These are phyloP conservation scores for Agrotis ipsilon DNA, from an alignment of 2,888 invertebrate genomes.

Conservation along the genomic window DNA sequence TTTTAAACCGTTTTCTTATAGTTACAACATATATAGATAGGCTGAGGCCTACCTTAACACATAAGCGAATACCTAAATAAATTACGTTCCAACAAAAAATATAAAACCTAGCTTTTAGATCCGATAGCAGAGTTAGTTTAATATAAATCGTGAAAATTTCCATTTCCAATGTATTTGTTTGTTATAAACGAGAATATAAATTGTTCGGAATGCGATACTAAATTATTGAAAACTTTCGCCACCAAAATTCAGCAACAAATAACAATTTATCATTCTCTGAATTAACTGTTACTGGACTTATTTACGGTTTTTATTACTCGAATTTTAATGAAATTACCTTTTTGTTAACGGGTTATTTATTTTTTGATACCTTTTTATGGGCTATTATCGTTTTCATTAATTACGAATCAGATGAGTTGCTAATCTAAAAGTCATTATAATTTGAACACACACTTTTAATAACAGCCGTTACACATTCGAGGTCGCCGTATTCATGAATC, in stretches of 20 bases:
- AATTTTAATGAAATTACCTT: constrained; percentile 50
- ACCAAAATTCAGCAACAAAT: constrained; percentile 53
- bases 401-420: constrained; percentile 7
- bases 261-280: constrained; percentile 54
- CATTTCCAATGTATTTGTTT: constrained; percentile 30
- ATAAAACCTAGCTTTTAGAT: neutral
- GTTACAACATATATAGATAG: neutral
- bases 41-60: neutral
- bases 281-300: constrained; percentile 55
- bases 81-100: neutral
- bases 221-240: constrained; percentile 55
- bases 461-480: no score
- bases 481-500: no score
- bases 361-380: constrained; percentile 35
- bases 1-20: no score
- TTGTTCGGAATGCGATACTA: constrained; percentile 52
- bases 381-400: constrained; percentile 6
- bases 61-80: neutral
- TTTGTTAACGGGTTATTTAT: constrained; percentile 42
- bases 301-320: constrained; percentile 50
- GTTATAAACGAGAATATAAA: constrained; percentile 45
- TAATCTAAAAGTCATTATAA: neutral
- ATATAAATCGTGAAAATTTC: constrained; percentile 27
- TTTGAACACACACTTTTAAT: neutral
- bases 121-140: constrained; percentile 3